Evolutionary conservation across 1,140 invertebrate genomes (phyloP).

Genomic region (Hycleus phaleratus): DNA sequence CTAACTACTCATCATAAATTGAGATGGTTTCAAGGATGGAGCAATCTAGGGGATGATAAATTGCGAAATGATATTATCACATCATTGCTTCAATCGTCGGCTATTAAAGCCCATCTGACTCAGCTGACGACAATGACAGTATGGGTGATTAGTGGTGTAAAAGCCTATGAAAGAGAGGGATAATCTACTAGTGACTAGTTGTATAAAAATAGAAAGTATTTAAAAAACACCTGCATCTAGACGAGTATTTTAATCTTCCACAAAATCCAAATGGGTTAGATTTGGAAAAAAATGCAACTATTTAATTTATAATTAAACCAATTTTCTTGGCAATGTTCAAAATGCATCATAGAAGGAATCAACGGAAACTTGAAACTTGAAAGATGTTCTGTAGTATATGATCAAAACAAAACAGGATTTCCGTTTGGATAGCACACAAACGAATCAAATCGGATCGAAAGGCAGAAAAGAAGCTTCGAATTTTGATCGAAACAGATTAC

Average conservation of each 20-base stretch:
- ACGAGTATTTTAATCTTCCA: no score
- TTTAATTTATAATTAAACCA: no score
- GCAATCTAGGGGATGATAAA: constrained; percentile 5
- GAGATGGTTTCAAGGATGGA: background rate
- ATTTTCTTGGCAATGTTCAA: no score
- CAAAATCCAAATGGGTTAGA: no score
- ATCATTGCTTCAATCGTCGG: constrained; percentile 4
- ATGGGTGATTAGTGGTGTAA: constrained; percentile 10
- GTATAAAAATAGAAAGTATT: constrained; percentile 1
- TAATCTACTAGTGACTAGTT: constrained; percentile 6
- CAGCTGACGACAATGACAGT: constrained; percentile 2
- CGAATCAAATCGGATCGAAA: background rate
- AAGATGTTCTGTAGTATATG: no score
- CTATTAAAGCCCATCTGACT: constrained; percentile 10
- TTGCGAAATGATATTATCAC: constrained; percentile 11
- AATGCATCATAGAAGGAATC: no score
- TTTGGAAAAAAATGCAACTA: no score
- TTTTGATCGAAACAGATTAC: no score
- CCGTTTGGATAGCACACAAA: no score
- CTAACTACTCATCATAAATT: no score
- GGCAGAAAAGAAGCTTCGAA: background rate
- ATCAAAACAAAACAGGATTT: no score
- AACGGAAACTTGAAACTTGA: no score
- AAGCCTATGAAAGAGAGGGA: constrained; percentile 12
- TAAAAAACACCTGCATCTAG: background rate